A percentile compares a stretch with the other conserved stretches of the same genome.
phyloP scores from a whole-genome alignment of 2,888 invertebrate genomes.

The Meiosimyza decipiens region DNA sequence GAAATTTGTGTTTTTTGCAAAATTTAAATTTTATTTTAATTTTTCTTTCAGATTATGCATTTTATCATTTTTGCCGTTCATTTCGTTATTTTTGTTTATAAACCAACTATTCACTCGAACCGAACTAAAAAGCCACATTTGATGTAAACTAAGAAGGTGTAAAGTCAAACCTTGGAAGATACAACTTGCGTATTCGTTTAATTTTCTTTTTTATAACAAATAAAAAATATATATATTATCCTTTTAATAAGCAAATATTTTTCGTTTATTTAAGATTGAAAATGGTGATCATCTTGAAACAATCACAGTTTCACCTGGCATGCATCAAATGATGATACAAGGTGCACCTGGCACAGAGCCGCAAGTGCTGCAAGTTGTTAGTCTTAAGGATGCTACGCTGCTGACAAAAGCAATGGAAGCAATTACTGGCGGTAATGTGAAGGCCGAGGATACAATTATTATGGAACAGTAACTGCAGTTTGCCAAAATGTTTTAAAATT shows the following conservation, averaged over 20 bases:
- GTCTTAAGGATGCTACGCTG: conserved; percentile 85
- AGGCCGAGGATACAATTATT: conserved; percentile 74
- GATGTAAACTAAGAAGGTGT: no score
- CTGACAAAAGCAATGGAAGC: conserved; percentile 84
- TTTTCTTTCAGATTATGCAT: conserved; percentile 27
- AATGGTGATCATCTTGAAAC: conserved; percentile 81
- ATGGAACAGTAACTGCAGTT: conserved; percentile 61
- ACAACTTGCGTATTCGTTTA: no score
- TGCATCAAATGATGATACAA: conserved; percentile 86
- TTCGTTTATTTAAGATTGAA: conserved; percentile 72
- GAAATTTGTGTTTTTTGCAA: background rate
- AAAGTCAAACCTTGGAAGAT: no score
- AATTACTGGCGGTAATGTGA: conserved; percentile 73
- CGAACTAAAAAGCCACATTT: no score
- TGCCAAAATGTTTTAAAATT: conserved; percentile 8
- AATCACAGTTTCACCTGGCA: conserved; percentile 80
- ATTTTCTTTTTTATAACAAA: no score
- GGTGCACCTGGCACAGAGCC: conserved; percentile 76
- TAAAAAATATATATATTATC: no score
- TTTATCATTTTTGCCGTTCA: conserved; percentile 27
- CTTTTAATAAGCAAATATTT: no score
- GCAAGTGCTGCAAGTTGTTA: conserved; percentile 84
- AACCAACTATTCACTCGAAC: no score
- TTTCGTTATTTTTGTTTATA: conserved; percentile 32
- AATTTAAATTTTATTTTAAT: background rate